phyloP scores from a whole-genome alignment of 2,888 invertebrate species.

The Dastarcus helophoroides region DNA sequence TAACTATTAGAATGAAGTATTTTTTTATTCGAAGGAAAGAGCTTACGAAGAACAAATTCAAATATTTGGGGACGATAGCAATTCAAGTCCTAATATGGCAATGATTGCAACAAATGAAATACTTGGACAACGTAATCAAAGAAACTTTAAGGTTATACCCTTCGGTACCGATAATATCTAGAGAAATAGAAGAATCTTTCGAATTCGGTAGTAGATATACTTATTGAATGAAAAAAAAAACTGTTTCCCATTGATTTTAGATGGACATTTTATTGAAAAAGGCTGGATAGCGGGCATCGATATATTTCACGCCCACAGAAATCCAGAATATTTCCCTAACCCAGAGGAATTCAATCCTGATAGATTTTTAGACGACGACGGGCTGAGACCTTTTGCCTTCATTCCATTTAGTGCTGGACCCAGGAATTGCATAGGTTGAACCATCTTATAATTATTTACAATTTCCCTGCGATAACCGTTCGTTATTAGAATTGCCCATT shows the following conservation, averaged over 20 bases:
- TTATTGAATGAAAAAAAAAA: too few species aligned
- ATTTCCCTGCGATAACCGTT: not conserved
- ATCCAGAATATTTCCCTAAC: conserved; percentile 40
- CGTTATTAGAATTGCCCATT: not conserved
- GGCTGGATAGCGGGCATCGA: conserved; percentile 35
- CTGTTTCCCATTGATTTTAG: conserved; percentile 8
- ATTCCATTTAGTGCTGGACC: conserved; percentile 52
- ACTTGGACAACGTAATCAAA: conserved; percentile 28
- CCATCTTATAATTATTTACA: not conserved
- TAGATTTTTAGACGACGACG: conserved; percentile 35
- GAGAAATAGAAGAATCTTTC: conserved; percentile 18
- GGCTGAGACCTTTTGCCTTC: conserved; percentile 40
- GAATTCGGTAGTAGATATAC: conserved; percentile 13
- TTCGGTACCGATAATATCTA: conserved; percentile 24
- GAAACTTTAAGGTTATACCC: conserved; percentile 27
- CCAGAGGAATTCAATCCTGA: conserved; percentile 43
- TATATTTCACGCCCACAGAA: conserved; percentile 39
- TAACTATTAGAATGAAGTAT: too few species aligned
- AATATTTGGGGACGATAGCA: conserved; percentile 25
- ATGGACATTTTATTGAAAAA: conserved; percentile 25
- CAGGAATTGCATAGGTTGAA: conserved; percentile 45
- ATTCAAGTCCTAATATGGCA: conserved; percentile 15
- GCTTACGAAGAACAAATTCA: conserved; percentile 30
- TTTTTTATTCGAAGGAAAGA: too few species aligned
- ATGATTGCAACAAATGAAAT: conserved; percentile 27